Conservation (phyloP, 2,888 invertebrate species). For the Agonopterix arenella region DNA sequence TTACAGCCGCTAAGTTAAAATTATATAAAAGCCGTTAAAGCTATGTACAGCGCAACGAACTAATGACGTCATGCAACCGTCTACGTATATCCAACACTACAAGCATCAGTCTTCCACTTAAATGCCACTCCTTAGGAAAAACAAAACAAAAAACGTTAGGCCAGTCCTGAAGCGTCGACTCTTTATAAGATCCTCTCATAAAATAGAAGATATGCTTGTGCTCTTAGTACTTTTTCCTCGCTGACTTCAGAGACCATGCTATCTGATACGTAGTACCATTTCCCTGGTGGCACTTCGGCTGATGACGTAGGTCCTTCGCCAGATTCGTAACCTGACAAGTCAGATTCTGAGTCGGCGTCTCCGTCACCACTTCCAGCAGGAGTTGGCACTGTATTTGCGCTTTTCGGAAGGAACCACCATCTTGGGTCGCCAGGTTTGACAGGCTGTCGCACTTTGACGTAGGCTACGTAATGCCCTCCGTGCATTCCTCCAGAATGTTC, state of each 20-base stretch:
- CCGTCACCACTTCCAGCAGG: slow-evolving; percentile 56
- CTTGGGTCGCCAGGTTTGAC: slow-evolving; percentile 79
- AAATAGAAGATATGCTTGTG: slow-evolving; percentile 96
- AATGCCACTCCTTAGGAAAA: slow-evolving; percentile 41
- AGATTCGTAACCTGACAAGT: slow-evolving; percentile 73
- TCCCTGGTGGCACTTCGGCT: slow-evolving; percentile 78
- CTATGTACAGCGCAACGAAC: slow-evolving; percentile 45
- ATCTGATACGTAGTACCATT: slow-evolving; percentile 97
- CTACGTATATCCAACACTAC: slow-evolving; percentile 25
- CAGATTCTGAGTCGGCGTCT: slow-evolving; percentile 73
- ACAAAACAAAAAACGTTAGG: slow-evolving; percentile 19
- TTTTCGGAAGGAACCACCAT: slow-evolving; percentile 84
- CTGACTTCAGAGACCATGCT: slow-evolving; percentile 88
- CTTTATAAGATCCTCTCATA: slow-evolving; percentile 92
- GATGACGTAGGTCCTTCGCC: slow-evolving; percentile 56
- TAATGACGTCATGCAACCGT: slow-evolving; percentile 22
- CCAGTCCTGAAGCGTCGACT: slow-evolving; percentile 12
- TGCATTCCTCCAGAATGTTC: slow-evolving; percentile 95
- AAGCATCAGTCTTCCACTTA: slow-evolving; percentile 59
- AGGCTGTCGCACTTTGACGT: slow-evolving; percentile 89
- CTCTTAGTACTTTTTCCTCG: slow-evolving; percentile 87
- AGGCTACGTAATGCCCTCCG: slow-evolving; percentile 93
- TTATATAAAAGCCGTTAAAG: slow-evolving; percentile 17
- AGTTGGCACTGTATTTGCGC: slow-evolving; percentile 70
- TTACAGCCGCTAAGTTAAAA: slow-evolving; percentile 1